Percentiles rank a stretch among this genome's conserved stretches.
phyloP scores from a whole-genome alignment of 2,113 vertebrate genomes.

The Calidris pugnax region DNA sequence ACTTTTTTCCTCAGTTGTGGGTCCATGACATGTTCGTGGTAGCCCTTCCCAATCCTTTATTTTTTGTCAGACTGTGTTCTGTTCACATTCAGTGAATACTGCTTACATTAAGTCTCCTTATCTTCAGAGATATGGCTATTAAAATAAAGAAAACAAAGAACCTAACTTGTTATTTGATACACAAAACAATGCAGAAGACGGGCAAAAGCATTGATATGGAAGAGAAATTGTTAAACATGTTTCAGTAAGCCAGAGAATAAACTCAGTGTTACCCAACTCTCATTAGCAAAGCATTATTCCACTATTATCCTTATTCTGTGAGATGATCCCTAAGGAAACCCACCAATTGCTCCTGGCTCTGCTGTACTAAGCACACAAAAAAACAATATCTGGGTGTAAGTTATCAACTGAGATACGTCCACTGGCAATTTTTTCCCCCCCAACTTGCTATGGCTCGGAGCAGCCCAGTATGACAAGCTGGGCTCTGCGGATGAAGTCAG shows the following conservation, averaged over 20 bases:
- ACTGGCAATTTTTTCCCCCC: neutral
- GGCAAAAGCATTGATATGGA: neutral
- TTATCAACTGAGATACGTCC: neutral
- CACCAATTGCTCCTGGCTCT: neutral
- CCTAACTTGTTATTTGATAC: neutral
- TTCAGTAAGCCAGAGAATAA: neutral
- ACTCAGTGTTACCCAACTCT: neutral
- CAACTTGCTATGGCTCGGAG: neutral
- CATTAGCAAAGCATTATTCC: neutral
- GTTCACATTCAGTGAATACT: neutral
- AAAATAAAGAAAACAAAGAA: neutral
- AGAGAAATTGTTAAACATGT: neutral
- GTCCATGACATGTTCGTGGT: neutral
- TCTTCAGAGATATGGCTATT: neutral
- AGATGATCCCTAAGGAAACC: neutral
- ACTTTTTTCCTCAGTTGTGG: neutral
- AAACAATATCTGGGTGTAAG: neutral
- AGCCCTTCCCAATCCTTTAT: neutral
- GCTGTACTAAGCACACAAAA: neutral
- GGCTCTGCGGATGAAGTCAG: neutral
- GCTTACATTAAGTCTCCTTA: neutral
- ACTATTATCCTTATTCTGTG: neutral
- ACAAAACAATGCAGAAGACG: neutral
- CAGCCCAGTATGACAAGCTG: neutral
- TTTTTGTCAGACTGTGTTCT: neutral